Evolutionary conservation across 2,113 vertebrate genomes (phyloP).

Genomic region (Aphelocoma coerulescens): DNA sequence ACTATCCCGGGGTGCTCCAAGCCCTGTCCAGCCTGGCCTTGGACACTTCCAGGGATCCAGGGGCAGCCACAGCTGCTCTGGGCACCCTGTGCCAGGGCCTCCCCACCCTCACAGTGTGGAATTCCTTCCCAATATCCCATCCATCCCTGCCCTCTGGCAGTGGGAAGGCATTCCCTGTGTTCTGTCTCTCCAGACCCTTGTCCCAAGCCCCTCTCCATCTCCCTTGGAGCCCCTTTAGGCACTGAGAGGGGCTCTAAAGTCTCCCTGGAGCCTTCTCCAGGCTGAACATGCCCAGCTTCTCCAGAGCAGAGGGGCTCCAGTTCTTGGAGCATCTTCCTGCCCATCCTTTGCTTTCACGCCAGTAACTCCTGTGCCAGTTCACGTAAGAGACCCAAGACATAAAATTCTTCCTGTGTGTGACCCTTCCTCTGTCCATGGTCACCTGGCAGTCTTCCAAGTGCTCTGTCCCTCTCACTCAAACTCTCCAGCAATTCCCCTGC

Average conservation of each 20-base stretch:
- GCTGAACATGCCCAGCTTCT: too few relatives aligned
- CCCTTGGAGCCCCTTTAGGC: background rate
- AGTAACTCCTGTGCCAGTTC: background rate
- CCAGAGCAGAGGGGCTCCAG: background rate
- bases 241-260: rapidly evolving
- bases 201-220: background rate
- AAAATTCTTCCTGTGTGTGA: background rate
- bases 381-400: background rate
- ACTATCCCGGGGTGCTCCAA: rapidly evolving
- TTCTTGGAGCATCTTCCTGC: background rate
- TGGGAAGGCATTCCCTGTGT: background rate
- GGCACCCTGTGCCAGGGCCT: background rate
- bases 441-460: background rate
- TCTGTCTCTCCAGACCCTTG: background rate
- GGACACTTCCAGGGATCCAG: background rate
- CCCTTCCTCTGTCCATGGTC: background rate
- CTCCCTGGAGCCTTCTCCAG: background rate
- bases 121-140: background rate
- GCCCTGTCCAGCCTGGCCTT: rapidly evolving
- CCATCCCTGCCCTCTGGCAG: rapidly evolving
- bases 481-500: background rate
- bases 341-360: background rate
- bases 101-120: rapidly evolving
- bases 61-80: background rate
- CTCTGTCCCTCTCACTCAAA: background rate